Percentiles rank a stretch among this genome's conserved stretches.
These are phyloP conservation scores for Cebidichthys violaceus DNA, from an alignment of 2,113 vertebrate species.

Conservation along the genomic window DNA sequence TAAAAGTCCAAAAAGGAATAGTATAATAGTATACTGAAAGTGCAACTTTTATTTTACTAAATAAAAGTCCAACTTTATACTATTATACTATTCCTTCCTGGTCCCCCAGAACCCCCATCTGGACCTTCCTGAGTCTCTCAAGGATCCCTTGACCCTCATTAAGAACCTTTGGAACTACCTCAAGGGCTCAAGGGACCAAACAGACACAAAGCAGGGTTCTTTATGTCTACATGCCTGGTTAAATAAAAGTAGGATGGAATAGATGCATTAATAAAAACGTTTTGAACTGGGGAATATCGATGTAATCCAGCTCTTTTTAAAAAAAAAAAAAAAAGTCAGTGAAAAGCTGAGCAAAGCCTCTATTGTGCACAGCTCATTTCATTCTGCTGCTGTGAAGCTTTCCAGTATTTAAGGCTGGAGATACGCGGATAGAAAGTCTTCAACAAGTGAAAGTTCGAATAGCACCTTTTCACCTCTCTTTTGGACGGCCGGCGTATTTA, in stretches of 20 bases:
- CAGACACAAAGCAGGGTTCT: neutral
- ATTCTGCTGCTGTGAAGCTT: neutral
- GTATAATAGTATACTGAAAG: neutral
- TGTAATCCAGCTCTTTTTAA: neutral
- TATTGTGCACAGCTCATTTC: neutral
- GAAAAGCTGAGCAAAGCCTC: neutral
- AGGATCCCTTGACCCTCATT: constrained; percentile 16
- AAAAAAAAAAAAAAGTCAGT: neutral
- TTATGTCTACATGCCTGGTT: neutral
- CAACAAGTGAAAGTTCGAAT: neutral
- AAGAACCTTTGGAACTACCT: neutral
- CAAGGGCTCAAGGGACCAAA: neutral
- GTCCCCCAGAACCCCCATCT: neutral
- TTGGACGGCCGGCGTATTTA: neutral
- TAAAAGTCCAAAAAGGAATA: neutral
- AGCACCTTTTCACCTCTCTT: neutral
- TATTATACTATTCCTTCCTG: neutral
- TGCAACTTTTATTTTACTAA: neutral
- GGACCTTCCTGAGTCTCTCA: neutral
- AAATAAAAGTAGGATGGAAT: neutral
- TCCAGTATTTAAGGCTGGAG: neutral
- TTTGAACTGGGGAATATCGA: neutral
- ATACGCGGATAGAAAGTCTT: neutral
- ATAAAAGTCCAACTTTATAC: neutral
- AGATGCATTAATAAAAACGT: neutral